These are phyloP conservation scores for Zaprionus kolodkinae DNA, from an alignment of 1,140 invertebrate species.

Conservation along the genomic window DNA sequence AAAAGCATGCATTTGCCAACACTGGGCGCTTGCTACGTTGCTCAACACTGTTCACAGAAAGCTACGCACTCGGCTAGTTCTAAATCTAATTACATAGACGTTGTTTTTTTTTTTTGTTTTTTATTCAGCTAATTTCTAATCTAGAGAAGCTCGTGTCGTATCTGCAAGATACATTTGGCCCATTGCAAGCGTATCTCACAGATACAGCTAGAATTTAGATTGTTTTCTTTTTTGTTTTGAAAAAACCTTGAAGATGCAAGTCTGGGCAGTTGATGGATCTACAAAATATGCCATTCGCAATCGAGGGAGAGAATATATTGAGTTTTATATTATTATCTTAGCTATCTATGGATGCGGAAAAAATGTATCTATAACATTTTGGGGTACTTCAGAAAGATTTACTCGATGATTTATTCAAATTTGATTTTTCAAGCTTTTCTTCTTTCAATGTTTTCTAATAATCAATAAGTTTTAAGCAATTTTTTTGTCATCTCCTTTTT, in stretches of 20 bases:
- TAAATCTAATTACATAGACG: constrained; percentile 59
- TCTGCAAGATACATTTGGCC: constrained; percentile 70
- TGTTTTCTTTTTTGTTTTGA: constrained; percentile 43
- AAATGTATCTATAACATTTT: too few relatives aligned
- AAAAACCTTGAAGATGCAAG: constrained; percentile 83
- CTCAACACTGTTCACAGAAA: constrained; percentile 69
- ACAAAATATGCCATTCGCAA: constrained; percentile 64
- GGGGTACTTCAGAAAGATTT: too few relatives aligned
- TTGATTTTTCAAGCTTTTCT: neutral
- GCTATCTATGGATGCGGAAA: neutral
- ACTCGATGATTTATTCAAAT: too few relatives aligned
- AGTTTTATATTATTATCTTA: neutral
- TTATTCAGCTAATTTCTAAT: constrained; percentile 29
- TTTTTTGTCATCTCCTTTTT: neutral
- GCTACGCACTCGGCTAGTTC: constrained; percentile 55
- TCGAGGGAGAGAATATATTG: constrained; percentile 14
- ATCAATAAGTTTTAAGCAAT: neutral
- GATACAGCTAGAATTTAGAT: constrained; percentile 49
- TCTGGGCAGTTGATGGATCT: constrained; percentile 84
- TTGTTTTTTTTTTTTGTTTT: neutral
- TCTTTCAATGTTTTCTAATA: neutral
- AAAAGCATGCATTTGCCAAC: constrained; percentile 67
- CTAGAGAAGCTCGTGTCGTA: constrained; percentile 52
- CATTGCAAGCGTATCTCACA: constrained; percentile 63
- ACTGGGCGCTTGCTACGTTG: constrained; percentile 39